Conservation (phyloP, 2,113 vertebrate species). For the Triplophysa rosa region DNA sequence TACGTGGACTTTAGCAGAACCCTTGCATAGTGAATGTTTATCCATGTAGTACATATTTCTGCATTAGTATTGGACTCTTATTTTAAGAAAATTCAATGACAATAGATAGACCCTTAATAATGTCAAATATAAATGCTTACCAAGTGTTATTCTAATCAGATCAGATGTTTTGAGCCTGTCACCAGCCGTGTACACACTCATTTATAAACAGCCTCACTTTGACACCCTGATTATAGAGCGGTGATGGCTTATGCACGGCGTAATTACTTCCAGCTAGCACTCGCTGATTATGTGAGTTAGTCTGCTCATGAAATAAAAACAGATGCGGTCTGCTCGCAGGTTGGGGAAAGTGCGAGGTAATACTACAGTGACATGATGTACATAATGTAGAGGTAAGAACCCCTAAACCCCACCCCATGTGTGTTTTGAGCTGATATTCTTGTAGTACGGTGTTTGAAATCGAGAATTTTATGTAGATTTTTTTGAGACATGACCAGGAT, state of each 20-base stretch:
- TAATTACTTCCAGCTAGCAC: conserved; percentile 21
- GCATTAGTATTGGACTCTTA: too few species aligned
- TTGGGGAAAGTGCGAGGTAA: neutral
- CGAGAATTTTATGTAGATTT: neutral
- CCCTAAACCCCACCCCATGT: neutral
- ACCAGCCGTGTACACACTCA: neutral
- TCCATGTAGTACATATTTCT: too few species aligned
- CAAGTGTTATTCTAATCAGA: neutral
- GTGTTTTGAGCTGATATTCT: neutral
- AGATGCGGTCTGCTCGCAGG: neutral
- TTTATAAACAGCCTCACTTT: conserved; percentile 6
- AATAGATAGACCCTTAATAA: neutral
- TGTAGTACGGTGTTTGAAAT: neutral
- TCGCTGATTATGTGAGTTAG: conserved; percentile 31
- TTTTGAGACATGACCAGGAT: neutral
- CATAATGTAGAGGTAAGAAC: conserved; percentile 7
- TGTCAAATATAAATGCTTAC: neutral
- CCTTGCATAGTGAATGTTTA: too few species aligned
- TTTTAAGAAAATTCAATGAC: neutral
- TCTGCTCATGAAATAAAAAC: conserved; percentile 15
- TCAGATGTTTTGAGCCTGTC: neutral
- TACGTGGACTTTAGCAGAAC: too few species aligned
- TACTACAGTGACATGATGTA: conserved; percentile 15
- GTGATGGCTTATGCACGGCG: neutral
- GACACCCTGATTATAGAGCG: conserved; percentile 19